These are phyloP conservation scores for Drosophila mauritiana DNA, from an alignment of 1,140 invertebrate genomes.

Conservation along the genomic window DNA sequence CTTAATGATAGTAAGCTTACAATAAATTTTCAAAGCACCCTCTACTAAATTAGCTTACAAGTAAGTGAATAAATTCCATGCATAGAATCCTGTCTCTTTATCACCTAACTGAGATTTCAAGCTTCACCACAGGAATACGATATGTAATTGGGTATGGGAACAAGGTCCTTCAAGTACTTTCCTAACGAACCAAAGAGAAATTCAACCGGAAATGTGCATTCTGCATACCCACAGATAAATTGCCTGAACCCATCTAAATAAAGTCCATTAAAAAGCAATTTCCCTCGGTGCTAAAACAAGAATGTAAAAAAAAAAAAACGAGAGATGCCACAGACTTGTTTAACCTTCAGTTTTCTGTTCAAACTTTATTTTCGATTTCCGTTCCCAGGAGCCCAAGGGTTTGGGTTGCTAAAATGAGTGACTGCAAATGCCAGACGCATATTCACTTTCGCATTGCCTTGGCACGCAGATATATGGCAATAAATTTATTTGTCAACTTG, in stretches of 20 bases:
- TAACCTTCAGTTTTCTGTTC: conserved; percentile 47
- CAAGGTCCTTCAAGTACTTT: not conserved
- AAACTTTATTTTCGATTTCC: conserved; percentile 63
- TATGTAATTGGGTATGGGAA: no score
- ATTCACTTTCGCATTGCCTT: conserved; percentile 46
- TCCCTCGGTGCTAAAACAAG: conserved; percentile 35
- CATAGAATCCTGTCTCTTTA: no score
- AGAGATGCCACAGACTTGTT: conserved; percentile 37
- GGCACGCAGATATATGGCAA: conserved; percentile 29
- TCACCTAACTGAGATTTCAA: no score
- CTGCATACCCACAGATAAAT: conserved; percentile 19
- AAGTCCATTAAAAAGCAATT: conserved; percentile 63
- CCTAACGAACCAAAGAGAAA: not conserved
- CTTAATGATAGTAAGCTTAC: no score
- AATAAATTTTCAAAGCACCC: no score
- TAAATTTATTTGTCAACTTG: conserved; percentile 48
- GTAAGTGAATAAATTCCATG: no score
- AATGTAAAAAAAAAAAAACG: conserved; percentile 1
- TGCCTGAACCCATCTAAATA: conserved; percentile 30
- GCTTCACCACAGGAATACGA: not conserved
- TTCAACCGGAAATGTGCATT: conserved; percentile 11
- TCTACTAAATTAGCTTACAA: no score
- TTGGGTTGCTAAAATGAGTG: conserved; percentile 22
- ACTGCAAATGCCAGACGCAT: conserved; percentile 42
- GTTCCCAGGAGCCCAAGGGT: conserved; percentile 34